These are phyloP conservation scores for Porphyrio hochstetteri DNA, from an alignment of 2,113 vertebrate genomes.

Conservation along the genomic window DNA sequence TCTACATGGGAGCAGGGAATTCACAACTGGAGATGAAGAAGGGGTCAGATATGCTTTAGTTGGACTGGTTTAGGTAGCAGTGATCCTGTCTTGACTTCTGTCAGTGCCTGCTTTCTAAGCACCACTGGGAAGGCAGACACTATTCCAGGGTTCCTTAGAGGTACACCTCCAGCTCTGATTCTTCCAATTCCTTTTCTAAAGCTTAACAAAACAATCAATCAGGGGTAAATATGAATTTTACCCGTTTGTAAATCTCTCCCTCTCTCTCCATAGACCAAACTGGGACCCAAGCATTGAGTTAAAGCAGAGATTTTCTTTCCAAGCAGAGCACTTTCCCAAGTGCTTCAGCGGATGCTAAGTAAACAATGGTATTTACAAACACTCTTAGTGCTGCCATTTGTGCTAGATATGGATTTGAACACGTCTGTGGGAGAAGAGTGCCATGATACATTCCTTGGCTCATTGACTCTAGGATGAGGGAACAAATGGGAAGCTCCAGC, in stretches of 20 bases:
- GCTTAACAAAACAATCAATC: background rate
- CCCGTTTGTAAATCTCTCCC: background rate
- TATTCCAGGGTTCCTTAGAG: background rate
- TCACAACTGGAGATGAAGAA: background rate
- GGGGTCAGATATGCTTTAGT: background rate
- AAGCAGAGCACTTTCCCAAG: background rate
- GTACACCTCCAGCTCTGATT: background rate
- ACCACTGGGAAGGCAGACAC: background rate
- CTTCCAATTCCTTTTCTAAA: background rate
- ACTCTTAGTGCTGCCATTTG: background rate
- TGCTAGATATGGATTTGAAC: background rate
- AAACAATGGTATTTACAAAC: background rate
- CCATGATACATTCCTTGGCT: background rate
- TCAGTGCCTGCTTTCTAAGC: background rate
- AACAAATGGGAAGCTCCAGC: background rate
- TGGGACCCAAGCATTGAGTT: accelerated
- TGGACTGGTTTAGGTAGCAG: background rate
- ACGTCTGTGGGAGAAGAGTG: background rate
- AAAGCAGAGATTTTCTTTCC: background rate
- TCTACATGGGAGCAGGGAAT: background rate
- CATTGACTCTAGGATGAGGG: accelerated
- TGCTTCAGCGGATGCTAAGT: background rate
- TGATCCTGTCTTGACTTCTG: background rate
- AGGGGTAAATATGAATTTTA: accelerated
- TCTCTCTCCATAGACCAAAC: background rate